Percentiles rank a stretch among this genome's conserved stretches.
Evolutionary conservation across 2,888 invertebrate species (phyloP).

Genomic region (Sinentomon sp.): DNA sequence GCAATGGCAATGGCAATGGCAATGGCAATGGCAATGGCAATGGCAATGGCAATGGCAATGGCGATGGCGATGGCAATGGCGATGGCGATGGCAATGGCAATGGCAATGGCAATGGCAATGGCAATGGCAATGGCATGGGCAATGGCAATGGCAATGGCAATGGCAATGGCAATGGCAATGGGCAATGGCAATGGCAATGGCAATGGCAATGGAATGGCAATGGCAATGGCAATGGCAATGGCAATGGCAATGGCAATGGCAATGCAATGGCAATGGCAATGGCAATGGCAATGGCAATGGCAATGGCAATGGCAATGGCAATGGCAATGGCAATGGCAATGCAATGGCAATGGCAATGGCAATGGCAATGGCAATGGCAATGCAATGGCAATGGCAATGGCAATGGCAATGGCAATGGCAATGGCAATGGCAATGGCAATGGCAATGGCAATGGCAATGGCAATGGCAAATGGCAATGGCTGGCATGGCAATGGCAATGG

Average conservation of each 20-base stretch:
- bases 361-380: constrained; percentile 23
- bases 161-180: constrained; percentile 10
- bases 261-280: constrained; percentile 14
- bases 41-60: constrained; percentile 8
- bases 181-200: constrained; percentile 8
- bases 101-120: constrained; percentile 8
- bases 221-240: constrained; percentile 20
- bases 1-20: constrained; percentile 4
- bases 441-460: constrained; percentile 8
- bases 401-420: constrained; percentile 12
- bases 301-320: constrained; percentile 9
- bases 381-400: constrained; percentile 18
- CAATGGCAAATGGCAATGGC: constrained; percentile 6
- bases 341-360: constrained; percentile 15
- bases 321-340: constrained; percentile 8
- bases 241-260: constrained; percentile 23
- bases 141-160: constrained; percentile 9
- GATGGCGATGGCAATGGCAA: constrained; percentile 8
- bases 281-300: constrained; percentile 11
- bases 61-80: constrained; percentile 8
- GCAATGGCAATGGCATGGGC: constrained; percentile 7
- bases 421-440: constrained; percentile 8
- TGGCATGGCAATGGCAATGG: constrained; percentile 15
- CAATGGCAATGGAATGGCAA: constrained; percentile 8
- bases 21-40: constrained; percentile 7